Percentiles rank a stretch among this genome's conserved stretches.
phyloP scores from a whole-genome alignment of 1,140 invertebrate genomes.

The Leptoteleia sp. region DNA sequence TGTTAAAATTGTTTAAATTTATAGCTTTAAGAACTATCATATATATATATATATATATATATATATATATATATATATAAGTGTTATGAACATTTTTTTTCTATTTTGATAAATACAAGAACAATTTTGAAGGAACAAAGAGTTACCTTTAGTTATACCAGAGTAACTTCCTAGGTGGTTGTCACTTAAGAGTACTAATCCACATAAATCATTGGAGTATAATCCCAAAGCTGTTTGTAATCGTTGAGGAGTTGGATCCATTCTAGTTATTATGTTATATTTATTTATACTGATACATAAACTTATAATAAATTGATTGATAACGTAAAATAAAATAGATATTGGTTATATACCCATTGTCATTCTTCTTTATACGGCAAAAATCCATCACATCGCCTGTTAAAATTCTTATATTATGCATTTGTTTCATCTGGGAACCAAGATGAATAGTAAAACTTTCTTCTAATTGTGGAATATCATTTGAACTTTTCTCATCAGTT shows the following conservation, averaged over 20 bases:
- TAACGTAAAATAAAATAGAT: too few species aligned
- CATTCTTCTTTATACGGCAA: constrained; percentile 85
- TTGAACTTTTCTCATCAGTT: constrained; percentile 71
- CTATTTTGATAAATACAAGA: too few species aligned
- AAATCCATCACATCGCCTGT: constrained; percentile 93
- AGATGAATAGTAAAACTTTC: constrained; percentile 99
- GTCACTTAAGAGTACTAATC: constrained; percentile 91
- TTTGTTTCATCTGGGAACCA: constrained; percentile 98
- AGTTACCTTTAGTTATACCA: constrained; percentile 87
- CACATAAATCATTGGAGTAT: constrained; percentile 95
- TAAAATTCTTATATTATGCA: constrained; percentile 97
- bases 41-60: too few species aligned
- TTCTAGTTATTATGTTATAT: constrained; percentile 69
- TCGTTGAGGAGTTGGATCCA: constrained; percentile 87
- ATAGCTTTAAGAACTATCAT: too few species aligned
- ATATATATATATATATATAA: too few species aligned
- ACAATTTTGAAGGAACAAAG: too few species aligned
- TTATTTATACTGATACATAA: too few species aligned
- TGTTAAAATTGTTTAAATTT: too few species aligned
- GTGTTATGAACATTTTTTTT: too few species aligned
- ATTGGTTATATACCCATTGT: constrained; percentile 81
- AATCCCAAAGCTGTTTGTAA: constrained; percentile 96
- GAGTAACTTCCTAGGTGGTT: constrained; percentile 88
- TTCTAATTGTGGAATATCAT: constrained; percentile 83
- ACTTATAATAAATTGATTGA: too few species aligned